Evolutionary conservation across 2,888 invertebrate species (phyloP).

Genomic region (Noctua comes): DNA sequence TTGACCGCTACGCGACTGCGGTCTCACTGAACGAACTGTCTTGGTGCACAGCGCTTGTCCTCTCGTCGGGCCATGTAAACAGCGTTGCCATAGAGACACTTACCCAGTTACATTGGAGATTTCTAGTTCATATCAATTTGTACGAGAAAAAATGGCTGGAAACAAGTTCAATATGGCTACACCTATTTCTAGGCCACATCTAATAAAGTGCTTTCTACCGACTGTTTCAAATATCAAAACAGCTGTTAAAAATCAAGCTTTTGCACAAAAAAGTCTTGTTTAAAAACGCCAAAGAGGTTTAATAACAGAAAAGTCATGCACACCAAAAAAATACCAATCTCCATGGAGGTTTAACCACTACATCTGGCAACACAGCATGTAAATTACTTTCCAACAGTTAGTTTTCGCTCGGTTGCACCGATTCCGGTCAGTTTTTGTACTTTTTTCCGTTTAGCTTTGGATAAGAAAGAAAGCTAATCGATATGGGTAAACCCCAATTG

Average conservation of each 20-base stretch:
- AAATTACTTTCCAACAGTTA: conserved; percentile 89
- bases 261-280: not conserved
- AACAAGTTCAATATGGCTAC: conserved; percentile 15
- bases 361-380: conserved; percentile 72
- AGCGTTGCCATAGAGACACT: conserved; percentile 65
- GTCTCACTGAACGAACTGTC: conserved; percentile 82
- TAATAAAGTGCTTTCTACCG: not conserved
- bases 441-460: conserved; percentile 55
- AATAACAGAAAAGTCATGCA: not conserved
- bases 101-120: conserved; percentile 69
- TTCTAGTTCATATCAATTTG: conserved; percentile 63
- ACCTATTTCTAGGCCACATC: conserved; percentile 11
- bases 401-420: conserved; percentile 88
- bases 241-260: not conserved
- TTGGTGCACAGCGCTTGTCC: conserved; percentile 78
- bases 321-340: not conserved
- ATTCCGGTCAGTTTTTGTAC: conserved; percentile 82
- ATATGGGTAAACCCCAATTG: conserved; percentile 52
- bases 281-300: not conserved
- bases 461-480: conserved; percentile 78
- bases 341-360: conserved; percentile 28
- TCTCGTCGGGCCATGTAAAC: conserved; percentile 81
- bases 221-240: not conserved
- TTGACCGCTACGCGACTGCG: conserved; percentile 88
- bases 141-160: conserved; percentile 38